Evolutionary conservation across 2,888 invertebrate species (phyloP).

Genomic region (Podabrus alpinus): DNA sequence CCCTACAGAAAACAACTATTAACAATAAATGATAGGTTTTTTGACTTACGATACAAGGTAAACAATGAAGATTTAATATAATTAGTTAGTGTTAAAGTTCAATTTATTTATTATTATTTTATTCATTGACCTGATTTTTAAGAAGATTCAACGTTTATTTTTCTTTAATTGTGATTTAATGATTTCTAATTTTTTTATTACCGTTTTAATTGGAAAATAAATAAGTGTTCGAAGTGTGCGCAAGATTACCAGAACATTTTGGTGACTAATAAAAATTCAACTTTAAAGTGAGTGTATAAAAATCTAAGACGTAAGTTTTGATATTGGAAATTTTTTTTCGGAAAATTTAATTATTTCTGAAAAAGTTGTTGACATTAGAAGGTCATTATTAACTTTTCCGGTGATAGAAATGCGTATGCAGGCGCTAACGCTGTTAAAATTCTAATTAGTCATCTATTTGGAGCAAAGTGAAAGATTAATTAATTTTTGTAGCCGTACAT

Average conservation of each 20-base stretch:
- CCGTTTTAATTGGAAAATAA: not conserved
- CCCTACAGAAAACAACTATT: not conserved
- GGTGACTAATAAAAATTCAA: not conserved
- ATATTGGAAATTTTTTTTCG: not conserved
- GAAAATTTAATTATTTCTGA: not conserved
- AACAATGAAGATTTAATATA: not conserved
- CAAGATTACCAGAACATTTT: not conserved
- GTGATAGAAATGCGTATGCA: not conserved
- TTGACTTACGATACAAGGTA: not conserved
- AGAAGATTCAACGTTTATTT: not conserved
- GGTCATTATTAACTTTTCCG: not conserved
- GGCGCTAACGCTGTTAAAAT: not conserved
- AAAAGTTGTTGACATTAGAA: not conserved
- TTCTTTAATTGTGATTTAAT: not conserved
- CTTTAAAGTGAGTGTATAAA: not conserved
- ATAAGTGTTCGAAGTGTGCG: no score
- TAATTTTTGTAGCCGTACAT: constrained; percentile 4
- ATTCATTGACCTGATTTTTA: not conserved
- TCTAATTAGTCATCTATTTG: constrained; percentile 11
- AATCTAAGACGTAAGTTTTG: not conserved
- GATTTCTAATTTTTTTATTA: not conserved
- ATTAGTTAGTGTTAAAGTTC: not conserved
- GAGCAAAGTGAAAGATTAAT: not conserved
- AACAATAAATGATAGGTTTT: not conserved
- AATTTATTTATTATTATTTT: not conserved